Base-by-base conservation (phyloP, 2,888 invertebrate genomes). In the Dysmachus trigonus region DNA sequence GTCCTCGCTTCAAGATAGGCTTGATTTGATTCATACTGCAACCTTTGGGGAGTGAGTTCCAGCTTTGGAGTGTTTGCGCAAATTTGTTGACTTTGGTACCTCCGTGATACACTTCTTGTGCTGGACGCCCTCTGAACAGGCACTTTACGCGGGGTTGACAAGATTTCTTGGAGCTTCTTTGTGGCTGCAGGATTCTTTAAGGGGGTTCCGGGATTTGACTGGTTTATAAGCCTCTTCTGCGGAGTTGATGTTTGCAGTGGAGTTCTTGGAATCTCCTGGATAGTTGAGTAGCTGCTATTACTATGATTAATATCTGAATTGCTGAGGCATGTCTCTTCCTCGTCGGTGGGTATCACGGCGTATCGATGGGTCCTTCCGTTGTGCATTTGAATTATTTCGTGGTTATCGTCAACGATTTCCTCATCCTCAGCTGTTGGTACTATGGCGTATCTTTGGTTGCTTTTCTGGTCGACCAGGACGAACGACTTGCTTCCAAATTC, bases 101-200 rank as follows among this genome's bases (percentile, higher is more conserved):
- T 89, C 77, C 86, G 74, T 33, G 88, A 85, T 72, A 85, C 76
- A 38, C 38, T 79, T 74, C 1, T 93, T 93, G 89, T 93, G 91
- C 88, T 94, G 83, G 87, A 84, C 10, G 87, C 79, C 76, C 87
- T 88, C 71, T 89, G 89, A 22, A 91, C 90, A 62, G 92, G 91
- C 51, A 92, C 91, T 89, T 95, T 96, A 31, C 95, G 93, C 0
- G 96, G 96, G 0, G 96, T 96, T 0, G 95, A 94, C 0, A 96
- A 90, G 2, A 96, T 90, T 89, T 96, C 96, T 90, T 96, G 96
- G 0, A 96, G 91, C 89, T 95, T 96, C 89, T 96, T 95, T 0
- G 96, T 96, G 0, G 96, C 96, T 30, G 94, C 93, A 0, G 95
- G 92, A 90, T 95, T 95, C 89, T 94, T 94, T 81, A 94, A 91